These are phyloP conservation scores for Hemicrepidius hirtus DNA, from an alignment of 2,888 invertebrate genomes.

Conservation along the genomic window DNA sequence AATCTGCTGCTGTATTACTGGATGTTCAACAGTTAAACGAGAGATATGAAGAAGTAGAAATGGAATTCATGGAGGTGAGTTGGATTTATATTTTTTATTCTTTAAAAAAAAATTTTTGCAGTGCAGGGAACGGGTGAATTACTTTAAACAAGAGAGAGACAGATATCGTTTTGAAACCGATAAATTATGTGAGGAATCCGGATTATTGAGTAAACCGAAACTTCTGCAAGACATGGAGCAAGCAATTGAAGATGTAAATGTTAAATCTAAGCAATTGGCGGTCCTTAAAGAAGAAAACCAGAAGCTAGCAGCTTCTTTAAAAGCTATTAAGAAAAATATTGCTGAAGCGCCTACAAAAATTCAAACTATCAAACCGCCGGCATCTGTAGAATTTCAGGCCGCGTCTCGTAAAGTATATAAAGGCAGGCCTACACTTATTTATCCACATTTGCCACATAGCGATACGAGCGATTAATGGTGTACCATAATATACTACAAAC, in stretches of 20 bases:
- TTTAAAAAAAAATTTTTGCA: slow-evolving; percentile 39
- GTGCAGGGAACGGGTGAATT: slow-evolving; percentile 68
- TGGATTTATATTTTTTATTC: not conserved
- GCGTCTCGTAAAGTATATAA: slow-evolving; percentile 40
- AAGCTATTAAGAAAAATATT: slow-evolving; percentile 54
- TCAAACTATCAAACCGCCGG: slow-evolving; percentile 35
- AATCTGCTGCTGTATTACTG: slow-evolving; percentile 69
- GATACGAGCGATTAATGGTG: not conserved
- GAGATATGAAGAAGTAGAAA: slow-evolving; percentile 55
- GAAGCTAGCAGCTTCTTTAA: slow-evolving; percentile 40
- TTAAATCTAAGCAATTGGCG: slow-evolving; percentile 53
- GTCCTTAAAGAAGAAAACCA: slow-evolving; percentile 54
- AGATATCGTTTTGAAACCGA: slow-evolving; percentile 69
- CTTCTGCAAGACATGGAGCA: slow-evolving; percentile 73
- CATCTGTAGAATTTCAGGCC: slow-evolving; percentile 28
- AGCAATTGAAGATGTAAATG: slow-evolving; percentile 62
- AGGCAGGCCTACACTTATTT: slow-evolving; percentile 41
- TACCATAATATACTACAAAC: not conserved
- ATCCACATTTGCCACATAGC: slow-evolving; percentile 30
- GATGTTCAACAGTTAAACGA: slow-evolving; percentile 63
- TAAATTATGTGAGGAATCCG: slow-evolving; percentile 71
- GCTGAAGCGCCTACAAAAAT: slow-evolving; percentile 37
- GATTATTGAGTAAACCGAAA: slow-evolving; percentile 73
- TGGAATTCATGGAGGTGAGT: slow-evolving; percentile 56
- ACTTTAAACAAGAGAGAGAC: slow-evolving; percentile 69